Conservation (phyloP, 2,113 vertebrate species). For the Calonectris borealis region DNA sequence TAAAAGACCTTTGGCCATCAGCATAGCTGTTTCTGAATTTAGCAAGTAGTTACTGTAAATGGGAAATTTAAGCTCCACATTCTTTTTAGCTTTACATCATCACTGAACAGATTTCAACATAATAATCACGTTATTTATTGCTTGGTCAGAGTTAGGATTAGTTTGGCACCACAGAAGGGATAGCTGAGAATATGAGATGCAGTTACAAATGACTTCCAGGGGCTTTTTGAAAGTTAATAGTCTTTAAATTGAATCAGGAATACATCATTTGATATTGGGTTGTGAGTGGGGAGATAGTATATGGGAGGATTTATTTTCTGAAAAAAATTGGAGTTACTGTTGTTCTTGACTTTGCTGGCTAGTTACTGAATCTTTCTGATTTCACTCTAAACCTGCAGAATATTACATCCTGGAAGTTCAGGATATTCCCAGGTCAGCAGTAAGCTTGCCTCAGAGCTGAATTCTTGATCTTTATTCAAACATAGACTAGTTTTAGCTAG, state of each 20-base stretch:
- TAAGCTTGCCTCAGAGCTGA: neutral
- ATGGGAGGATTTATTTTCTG: neutral
- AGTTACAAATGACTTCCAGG: neutral
- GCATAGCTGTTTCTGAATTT: neutral
- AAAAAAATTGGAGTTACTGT: neutral
- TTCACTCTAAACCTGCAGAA: neutral
- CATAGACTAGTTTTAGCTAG: neutral
- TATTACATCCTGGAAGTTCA: neutral
- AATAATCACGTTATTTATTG: constrained; percentile 9
- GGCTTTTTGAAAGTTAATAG: neutral
- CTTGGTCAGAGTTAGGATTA: constrained; percentile 34
- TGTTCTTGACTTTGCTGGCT: neutral
- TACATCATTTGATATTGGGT: neutral
- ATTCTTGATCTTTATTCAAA: neutral
- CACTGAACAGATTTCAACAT: neutral
- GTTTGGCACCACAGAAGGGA: neutral
- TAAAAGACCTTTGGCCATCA: neutral
- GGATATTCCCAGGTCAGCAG: neutral
- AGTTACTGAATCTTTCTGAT: neutral
- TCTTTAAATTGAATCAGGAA: constrained; percentile 7
- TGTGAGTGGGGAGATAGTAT: neutral
- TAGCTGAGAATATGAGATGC: neutral
- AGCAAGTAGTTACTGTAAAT: neutral
- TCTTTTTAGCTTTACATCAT: constrained; percentile 14
- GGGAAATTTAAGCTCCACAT: neutral